Base-by-base conservation (phyloP, 2,113 vertebrate genomes). In the Nothobranchius kuhntae region DNA sequence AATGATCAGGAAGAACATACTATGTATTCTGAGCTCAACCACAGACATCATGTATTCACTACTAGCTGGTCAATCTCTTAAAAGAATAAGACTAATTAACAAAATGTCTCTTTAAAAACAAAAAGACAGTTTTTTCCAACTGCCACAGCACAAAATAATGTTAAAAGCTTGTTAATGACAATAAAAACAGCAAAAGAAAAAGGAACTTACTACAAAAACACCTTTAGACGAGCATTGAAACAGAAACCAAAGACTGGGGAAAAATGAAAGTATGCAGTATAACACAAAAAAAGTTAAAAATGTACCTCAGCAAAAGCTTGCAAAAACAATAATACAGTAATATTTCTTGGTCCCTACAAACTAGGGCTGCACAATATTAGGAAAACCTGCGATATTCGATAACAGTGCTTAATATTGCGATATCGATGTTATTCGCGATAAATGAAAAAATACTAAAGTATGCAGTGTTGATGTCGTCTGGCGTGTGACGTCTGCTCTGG, bases 251-350 rank as follows among this genome's bases (percentile, higher is more conserved):
- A 92, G 93, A 81, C 95, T 95, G 94, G 94, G 95, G 94, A 95
- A 95, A 95, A 96, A 92, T 86, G 38, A 81, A 71, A 14, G 65
- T 95, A 95, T 92, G 93, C 87, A 93, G 90, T 90, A 86, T 92
- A 91, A 93, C 93, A 96, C 90, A 75, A 95, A 95, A 95, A 12
- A 95, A 94, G 91, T 93, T 78, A 92, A 95, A 96, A 95, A 94
- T 95, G 95, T 97, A 98, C 96, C 96, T 95, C 93, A 86, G 92
- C 94, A 95, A 96, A 96, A 96, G 94, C 92, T 95, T 95, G 95
- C 94, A 94, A 94, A 51, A 95, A 96, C 94, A 92, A 90, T 89
- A 89, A 85, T 78, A 89, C 83, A 87, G 88, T 80, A 87, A 82
- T 89, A 90, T 86, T 94, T 90, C 93, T 96, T 98, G 95, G 95